Conservation (phyloP, 2,797 vertebrate genomes). For the Sternarchorhynchus goeldii region DNA sequence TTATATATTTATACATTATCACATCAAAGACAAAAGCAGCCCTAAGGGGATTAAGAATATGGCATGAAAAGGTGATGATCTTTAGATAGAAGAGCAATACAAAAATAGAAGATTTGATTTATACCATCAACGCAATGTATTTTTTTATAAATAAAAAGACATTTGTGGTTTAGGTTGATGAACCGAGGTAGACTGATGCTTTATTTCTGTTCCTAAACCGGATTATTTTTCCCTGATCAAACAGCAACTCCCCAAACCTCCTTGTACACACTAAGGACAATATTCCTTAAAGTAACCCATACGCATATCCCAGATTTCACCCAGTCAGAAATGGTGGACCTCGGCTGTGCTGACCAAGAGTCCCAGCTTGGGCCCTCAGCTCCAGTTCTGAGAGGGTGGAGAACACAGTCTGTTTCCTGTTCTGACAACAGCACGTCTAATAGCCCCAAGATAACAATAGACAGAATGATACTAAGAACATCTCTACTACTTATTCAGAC, state of each 20-base stretch:
- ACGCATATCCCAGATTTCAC: conserved; percentile 35
- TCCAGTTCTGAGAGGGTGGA: neutral
- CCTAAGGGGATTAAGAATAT: neutral
- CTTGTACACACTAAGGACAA: conserved; percentile 42
- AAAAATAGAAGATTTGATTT: neutral
- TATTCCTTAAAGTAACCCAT: conserved; percentile 58
- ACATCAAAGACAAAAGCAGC: neutral
- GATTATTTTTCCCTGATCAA: neutral
- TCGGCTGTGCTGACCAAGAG: conserved; percentile 50
- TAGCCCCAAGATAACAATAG: conserved; percentile 5
- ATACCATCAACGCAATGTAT: no score
- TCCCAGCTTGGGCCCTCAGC: conserved; percentile 42
- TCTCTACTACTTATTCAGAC: conserved; percentile 13
- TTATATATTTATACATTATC: neutral
- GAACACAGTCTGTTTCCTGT: conserved; percentile 46
- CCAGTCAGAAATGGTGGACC: conserved; percentile 61
- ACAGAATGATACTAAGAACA: conserved; percentile 22
- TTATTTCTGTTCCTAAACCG: neutral
- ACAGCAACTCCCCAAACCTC: neutral
- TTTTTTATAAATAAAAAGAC: neutral
- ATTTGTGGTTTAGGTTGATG: neutral
- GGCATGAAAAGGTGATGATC: no score
- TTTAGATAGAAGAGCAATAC: no score
- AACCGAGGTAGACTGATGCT: neutral
- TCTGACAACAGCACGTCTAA: conserved; percentile 29